Conservation (phyloP, 2,113 vertebrate genomes). For the Pleuronectes platessa region DNA sequence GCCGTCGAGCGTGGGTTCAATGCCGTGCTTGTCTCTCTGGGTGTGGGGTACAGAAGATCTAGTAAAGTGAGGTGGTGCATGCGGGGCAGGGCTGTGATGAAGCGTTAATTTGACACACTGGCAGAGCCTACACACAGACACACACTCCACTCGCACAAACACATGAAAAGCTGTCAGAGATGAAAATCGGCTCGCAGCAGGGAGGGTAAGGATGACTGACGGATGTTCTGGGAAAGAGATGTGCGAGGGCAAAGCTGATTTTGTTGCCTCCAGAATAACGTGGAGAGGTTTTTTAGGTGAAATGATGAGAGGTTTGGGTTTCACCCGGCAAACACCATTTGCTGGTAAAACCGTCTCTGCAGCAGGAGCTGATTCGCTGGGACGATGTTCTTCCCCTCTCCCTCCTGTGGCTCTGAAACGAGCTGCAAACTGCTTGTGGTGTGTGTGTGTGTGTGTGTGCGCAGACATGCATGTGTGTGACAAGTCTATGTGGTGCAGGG, state of each 20-base stretch:
- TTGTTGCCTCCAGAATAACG: constrained; percentile 14
- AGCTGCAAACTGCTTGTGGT: constrained; percentile 41
- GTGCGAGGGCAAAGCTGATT: constrained; percentile 20
- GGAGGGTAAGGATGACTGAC: constrained; percentile 57
- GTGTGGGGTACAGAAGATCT: constrained; percentile 11
- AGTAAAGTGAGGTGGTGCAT: constrained; percentile 10
- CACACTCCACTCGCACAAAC: constrained; percentile 40
- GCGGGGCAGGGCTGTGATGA: constrained; percentile 50
- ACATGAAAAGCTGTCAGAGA: constrained; percentile 67
- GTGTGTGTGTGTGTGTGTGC: constrained; percentile 34
- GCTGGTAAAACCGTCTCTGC: not conserved
- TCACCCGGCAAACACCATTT: constrained; percentile 4
- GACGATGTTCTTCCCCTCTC: not conserved
- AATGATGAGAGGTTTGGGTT: constrained; percentile 11
- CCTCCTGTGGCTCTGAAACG: constrained; percentile 45
- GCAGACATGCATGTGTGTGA: constrained; percentile 14
- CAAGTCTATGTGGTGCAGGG: constrained; percentile 10
- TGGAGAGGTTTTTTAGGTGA: not conserved
- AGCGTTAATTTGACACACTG: constrained; percentile 58
- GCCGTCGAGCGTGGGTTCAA: constrained; percentile 27
- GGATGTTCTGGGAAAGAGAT: constrained; percentile 39
- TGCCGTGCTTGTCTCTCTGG: constrained; percentile 37
- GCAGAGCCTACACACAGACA: constrained; percentile 18
- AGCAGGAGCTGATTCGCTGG: not conserved
- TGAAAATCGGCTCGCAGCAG: constrained; percentile 53